Conservation (phyloP, 2,888 invertebrate genomes). For the Sisyra nigra region DNA sequence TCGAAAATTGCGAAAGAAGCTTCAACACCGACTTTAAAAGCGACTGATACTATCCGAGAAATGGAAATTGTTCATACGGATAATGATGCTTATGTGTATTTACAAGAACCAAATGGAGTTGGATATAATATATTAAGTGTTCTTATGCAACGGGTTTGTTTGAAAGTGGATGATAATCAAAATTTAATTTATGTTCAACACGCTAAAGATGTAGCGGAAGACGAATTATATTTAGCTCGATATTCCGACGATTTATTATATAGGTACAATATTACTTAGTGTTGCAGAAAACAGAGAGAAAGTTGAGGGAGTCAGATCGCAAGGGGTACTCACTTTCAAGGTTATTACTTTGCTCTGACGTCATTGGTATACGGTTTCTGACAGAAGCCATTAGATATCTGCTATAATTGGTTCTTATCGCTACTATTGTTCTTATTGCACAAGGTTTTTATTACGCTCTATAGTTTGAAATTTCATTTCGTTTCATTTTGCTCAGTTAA, state of each 20-base stretch:
- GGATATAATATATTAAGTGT: background rate
- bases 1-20: constrained; percentile 32
- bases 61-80: constrained; percentile 27
- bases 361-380: too few species aligned
- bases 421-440: too few species aligned
- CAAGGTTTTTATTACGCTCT: too few species aligned
- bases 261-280: constrained; percentile 1
- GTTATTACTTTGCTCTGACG: too few species aligned
- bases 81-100: constrained; percentile 25
- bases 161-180: constrained; percentile 1
- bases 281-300: too few species aligned
- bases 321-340: too few species aligned
- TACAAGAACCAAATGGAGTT: constrained; percentile 18
- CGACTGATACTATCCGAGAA: constrained; percentile 15
- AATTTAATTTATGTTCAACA: constrained; percentile 1
- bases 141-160: constrained; percentile 3
- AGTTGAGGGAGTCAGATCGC: too few species aligned
- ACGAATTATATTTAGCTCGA: constrained; percentile 2
- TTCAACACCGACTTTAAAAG: constrained; percentile 26
- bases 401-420: too few species aligned
- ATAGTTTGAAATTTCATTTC: too few species aligned
- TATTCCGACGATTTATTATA: constrained; percentile 5
- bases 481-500: too few species aligned
- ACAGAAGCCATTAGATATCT: too few species aligned
- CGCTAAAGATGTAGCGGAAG: background rate